A percentile compares a stretch with the other conserved stretches of the same genome.
These are phyloP conservation scores for Schizaphis graminum DNA, from an alignment of 2,888 invertebrate genomes.

Conservation along the genomic window DNA sequence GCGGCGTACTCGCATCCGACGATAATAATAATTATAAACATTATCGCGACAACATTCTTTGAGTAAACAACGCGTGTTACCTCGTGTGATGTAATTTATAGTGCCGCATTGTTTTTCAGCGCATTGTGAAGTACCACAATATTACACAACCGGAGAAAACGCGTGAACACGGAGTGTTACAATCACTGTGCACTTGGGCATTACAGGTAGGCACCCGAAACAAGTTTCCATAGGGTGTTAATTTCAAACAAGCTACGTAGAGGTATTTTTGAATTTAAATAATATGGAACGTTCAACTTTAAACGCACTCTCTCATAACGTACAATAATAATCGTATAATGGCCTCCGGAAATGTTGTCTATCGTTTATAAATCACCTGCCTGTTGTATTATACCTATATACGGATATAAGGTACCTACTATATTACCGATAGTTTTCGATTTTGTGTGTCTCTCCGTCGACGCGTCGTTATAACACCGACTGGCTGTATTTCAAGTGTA, in stretches of 20 bases:
- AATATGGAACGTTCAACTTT: constrained; percentile 7
- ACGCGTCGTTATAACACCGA: not conserved
- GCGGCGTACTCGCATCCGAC: not conserved
- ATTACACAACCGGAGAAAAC: constrained; percentile 5
- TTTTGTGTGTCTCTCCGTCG: not conserved
- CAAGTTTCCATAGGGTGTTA: constrained; percentile 28
- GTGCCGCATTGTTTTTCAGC: constrained; percentile 16
- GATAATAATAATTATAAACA: not conserved
- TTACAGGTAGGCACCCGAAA: not conserved
- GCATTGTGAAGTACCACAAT: constrained; percentile 11
- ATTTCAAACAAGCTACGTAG: not conserved
- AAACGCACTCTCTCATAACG: not conserved
- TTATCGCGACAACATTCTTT: not conserved
- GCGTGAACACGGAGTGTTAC: not conserved
- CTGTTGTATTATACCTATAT: not conserved
- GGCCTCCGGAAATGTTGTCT: constrained; percentile 6
- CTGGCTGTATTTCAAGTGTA: not conserved
- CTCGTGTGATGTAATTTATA: not conserved
- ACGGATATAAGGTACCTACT: too few relatives aligned
- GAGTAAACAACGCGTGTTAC: not conserved
- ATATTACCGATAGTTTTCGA: not conserved
- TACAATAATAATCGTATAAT: not conserved
- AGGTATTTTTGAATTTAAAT: constrained; percentile 10
- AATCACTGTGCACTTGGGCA: not conserved
- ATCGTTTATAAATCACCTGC: not conserved